Conservation (phyloP, 1,140 invertebrate species). For the Berghia stephanieae region DNA sequence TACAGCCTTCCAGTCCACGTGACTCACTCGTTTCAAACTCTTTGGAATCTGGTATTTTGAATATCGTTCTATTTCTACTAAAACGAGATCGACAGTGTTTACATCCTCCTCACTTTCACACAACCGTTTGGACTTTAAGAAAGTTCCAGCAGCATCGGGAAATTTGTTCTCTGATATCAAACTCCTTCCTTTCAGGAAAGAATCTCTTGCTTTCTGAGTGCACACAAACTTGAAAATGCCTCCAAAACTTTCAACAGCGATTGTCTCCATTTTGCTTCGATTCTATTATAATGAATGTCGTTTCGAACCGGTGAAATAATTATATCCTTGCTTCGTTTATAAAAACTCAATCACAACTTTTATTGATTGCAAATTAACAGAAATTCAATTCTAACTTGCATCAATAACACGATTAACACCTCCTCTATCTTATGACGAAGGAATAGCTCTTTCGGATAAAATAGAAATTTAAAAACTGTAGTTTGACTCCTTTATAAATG, state of each 20-base stretch:
- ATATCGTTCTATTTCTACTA: conserved; percentile 38
- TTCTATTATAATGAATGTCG: no score
- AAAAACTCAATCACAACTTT: no score
- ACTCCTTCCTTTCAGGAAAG: conserved; percentile 35
- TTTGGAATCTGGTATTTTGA: conserved; percentile 32
- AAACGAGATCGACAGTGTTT: conserved; percentile 36
- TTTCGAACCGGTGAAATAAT: no score
- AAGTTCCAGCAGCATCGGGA: conserved; percentile 15
- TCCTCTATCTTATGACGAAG: no score
- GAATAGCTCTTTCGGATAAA: no score
- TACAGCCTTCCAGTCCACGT: conserved; percentile 30
- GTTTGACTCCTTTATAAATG: no score
- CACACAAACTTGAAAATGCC: conserved; percentile 50
- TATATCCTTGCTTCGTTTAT: no score
- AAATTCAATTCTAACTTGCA: no score
- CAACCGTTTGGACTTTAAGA: conserved; percentile 29
- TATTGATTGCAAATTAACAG: no score
- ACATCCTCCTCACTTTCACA: conserved; percentile 27
- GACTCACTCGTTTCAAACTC: background rate
- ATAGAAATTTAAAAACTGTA: no score
- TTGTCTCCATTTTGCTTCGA: no score
- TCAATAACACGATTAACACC: no score
- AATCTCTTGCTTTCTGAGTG: conserved; percentile 28
- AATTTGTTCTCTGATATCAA: conserved; percentile 35
- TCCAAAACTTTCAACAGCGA: conserved; percentile 42